Percentiles rank a stretch among this genome's conserved stretches.
Evolutionary conservation across 2,888 invertebrate genomes (phyloP).

Genomic region (Drosophila acutilabella): DNA sequence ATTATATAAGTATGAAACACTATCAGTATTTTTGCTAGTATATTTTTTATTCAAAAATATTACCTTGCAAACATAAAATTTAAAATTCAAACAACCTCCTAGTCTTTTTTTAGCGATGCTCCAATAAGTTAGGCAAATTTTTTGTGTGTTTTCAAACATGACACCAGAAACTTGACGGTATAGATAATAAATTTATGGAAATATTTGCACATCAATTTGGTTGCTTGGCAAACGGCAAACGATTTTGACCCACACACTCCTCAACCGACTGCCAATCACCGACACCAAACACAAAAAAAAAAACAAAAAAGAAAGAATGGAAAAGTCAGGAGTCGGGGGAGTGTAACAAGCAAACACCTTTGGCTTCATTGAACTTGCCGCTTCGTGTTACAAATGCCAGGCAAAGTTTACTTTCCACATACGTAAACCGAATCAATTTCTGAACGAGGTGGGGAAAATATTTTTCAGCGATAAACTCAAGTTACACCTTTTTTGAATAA

Average conservation of each 20-base stretch:
- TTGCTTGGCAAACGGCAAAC: constrained; percentile 44
- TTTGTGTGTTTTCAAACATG: constrained; percentile 72
- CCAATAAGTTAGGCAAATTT: constrained; percentile 55
- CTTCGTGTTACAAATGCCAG: constrained; percentile 68
- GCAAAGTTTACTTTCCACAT: constrained; percentile 60
- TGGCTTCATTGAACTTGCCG: constrained; percentile 79
- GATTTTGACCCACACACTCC: not conserved
- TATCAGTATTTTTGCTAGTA: no score
- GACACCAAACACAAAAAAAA: constrained; percentile 23
- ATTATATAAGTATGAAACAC: no score
- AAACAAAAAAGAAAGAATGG: not conserved
- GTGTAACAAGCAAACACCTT: constrained; percentile 65
- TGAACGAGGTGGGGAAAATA: constrained; percentile 32
- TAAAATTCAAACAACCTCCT: not conserved
- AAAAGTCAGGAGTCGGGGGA: constrained; percentile 9
- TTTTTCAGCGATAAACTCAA: constrained; percentile 72
- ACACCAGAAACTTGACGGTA: constrained; percentile 68
- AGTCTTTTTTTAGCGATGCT: constrained; percentile 10
- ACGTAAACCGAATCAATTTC: constrained; percentile 75
- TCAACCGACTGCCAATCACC: constrained; percentile 46
- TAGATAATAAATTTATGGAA: constrained; percentile 76
- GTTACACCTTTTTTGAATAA: constrained; percentile 64
- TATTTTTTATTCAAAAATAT: no score
- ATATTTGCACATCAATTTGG: constrained; percentile 79
- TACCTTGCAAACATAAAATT: not conserved